These are phyloP conservation scores for Miichthys miiuy DNA, from an alignment of 2,797 vertebrate species.

Conservation along the genomic window DNA sequence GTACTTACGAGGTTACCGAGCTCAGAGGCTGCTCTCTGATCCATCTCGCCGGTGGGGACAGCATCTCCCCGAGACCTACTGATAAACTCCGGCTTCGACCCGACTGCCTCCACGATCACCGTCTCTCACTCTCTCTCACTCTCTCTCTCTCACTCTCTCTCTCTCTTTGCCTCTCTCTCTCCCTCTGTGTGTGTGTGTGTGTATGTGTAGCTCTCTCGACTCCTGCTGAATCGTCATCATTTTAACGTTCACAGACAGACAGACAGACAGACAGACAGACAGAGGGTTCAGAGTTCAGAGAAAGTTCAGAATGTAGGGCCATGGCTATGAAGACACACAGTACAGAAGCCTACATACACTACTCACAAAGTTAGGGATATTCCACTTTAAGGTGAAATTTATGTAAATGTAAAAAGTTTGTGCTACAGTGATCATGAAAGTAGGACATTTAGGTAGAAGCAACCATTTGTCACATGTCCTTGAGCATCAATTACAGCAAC, in stretches of 20 bases:
- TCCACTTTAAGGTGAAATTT: too few species aligned
- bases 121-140: slow-evolving; percentile 3
- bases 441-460: too few species aligned
- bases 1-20: slow-evolving; percentile 60
- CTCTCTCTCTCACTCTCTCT: slow-evolving; percentile 10
- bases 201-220: not conserved
- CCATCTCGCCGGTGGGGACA: slow-evolving; percentile 46
- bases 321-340: too few species aligned
- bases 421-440: too few species aligned
- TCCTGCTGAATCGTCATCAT: slow-evolving; percentile 27
- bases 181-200: not conserved
- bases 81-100: not conserved
- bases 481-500: too few species aligned
- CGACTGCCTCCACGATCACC: not conserved
- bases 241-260: not conserved
- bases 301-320: not conserved
- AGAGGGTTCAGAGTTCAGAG: not conserved
- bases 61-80: slow-evolving; percentile 48
- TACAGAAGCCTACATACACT: too few species aligned
- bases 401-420: too few species aligned
- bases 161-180: not conserved
- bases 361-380: too few species aligned
- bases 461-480: too few species aligned
- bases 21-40: slow-evolving; percentile 37
- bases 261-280: not conserved